A percentile compares a stretch with the other conserved stretches of the same genome.
Conservation (phyloP, 2,888 invertebrate species). For the Cerastoderma edule region DNA sequence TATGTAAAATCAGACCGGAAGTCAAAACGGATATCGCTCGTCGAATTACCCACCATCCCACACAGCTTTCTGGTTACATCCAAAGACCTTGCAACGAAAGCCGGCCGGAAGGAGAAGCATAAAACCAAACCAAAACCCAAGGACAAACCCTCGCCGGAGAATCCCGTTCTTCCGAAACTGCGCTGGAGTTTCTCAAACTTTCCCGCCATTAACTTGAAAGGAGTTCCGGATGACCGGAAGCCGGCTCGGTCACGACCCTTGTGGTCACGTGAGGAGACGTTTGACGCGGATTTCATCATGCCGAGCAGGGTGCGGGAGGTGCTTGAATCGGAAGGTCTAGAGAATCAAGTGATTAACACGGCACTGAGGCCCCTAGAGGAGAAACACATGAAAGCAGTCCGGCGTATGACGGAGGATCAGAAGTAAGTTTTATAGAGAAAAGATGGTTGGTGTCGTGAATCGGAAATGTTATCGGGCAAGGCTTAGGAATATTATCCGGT, state of each 20-base stretch:
- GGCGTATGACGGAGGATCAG: slow-evolving; percentile 45
- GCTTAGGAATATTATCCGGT: no score
- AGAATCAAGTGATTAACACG: slow-evolving; percentile 56
- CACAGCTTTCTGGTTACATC: slow-evolving; percentile 32
- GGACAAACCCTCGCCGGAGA: neutral
- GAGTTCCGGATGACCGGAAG: slow-evolving; percentile 26
- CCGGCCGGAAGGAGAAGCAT: neutral
- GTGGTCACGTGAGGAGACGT: slow-evolving; percentile 43
- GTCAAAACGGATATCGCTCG: slow-evolving; percentile 19
- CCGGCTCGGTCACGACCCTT: slow-evolving; percentile 11
- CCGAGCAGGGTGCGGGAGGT: slow-evolving; percentile 66
- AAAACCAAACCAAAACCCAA: slow-evolving; percentile 6
- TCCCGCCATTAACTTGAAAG: slow-evolving; percentile 23
- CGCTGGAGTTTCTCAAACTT: slow-evolving; percentile 22
- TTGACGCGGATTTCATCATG: slow-evolving; percentile 69
- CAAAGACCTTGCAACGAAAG: slow-evolving; percentile 2
- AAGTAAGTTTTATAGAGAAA: slow-evolving; percentile 37
- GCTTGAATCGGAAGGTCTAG: slow-evolving; percentile 63
- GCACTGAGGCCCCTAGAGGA: slow-evolving; percentile 54
- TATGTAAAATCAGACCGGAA: slow-evolving; percentile 25
- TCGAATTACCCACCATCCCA: slow-evolving; percentile 26
- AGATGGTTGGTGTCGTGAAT: no score
- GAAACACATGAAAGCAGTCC: slow-evolving; percentile 47
- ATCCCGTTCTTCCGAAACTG: neutral
- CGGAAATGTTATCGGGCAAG: no score